Percentiles rank a stretch among this genome's conserved stretches.
phyloP scores from a whole-genome alignment of 2,113 vertebrate genomes.

The Pyxicephalus adspersus region DNA sequence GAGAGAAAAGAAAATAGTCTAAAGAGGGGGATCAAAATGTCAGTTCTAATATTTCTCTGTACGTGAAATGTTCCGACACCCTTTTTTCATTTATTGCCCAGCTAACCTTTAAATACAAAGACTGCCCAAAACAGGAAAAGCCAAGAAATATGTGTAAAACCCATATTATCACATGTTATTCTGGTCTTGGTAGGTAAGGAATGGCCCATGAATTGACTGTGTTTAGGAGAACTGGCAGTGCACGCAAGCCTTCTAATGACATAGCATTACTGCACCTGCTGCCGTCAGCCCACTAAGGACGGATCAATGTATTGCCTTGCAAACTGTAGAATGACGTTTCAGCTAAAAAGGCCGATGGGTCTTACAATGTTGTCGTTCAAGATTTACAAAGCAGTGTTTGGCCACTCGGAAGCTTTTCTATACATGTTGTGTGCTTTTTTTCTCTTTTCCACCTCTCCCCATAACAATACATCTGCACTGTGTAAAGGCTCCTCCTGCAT shows the following conservation, averaged over 20 bases:
- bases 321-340: background rate
- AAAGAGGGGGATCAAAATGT: too few relatives aligned
- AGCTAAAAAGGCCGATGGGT: too few relatives aligned
- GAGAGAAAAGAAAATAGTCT: too few relatives aligned
- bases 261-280: background rate
- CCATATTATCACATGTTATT: background rate
- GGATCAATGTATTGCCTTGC: background rate
- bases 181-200: background rate
- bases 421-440: constrained; percentile 18
- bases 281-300: background rate
- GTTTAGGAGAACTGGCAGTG: background rate
- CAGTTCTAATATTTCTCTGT: too few relatives aligned
- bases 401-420: background rate
- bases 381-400: background rate
- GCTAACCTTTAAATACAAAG: background rate
- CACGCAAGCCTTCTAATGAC: background rate
- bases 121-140: background rate
- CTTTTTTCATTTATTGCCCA: too few relatives aligned
- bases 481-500: background rate
- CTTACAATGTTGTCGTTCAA: background rate
- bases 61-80: background rate
- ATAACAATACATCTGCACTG: constrained; percentile 14
- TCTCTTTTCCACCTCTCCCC: constrained; percentile 4
- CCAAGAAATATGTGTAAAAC: background rate
- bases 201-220: background rate